A percentile compares a stretch with the other conserved stretches of the same genome.
Evolutionary conservation across 2,888 invertebrate genomes (phyloP).

Genomic region (Sisyra nigra): DNA sequence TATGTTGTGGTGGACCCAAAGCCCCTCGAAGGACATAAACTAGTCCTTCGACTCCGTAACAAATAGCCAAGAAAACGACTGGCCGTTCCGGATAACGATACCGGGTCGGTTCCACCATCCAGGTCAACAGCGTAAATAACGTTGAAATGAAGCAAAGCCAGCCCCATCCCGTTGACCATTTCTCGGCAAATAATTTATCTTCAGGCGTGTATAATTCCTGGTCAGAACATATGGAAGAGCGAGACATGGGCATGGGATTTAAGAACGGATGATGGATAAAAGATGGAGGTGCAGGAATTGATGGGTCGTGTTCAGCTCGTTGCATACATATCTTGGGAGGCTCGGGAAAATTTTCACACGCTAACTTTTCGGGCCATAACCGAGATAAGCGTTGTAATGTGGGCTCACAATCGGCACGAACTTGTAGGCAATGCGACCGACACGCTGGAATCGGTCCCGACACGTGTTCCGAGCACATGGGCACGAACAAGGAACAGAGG

Average conservation of each 20-base stretch:
- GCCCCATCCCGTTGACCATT: conserved; percentile 63
- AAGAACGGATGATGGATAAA: not conserved
- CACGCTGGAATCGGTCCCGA: conserved; percentile 75
- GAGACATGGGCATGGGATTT: not conserved
- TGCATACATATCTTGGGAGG: conserved; percentile 64
- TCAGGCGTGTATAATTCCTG: conserved; percentile 23
- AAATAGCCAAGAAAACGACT: conserved; percentile 75
- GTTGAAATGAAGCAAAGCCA: conserved; percentile 68
- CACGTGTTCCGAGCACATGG: conserved; percentile 79
- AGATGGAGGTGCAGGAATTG: conserved; percentile 10
- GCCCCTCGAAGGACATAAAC: conserved; percentile 56
- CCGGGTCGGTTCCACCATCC: conserved; percentile 73
- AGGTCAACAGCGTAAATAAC: conserved; percentile 68
- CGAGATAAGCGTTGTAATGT: conserved; percentile 44
- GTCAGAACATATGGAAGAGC: conserved; percentile 7
- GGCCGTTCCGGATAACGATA: conserved; percentile 90
- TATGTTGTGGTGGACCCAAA: conserved; percentile 23
- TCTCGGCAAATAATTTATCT: conserved; percentile 52
- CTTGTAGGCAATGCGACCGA: conserved; percentile 68
- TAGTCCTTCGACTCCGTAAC: conserved; percentile 66
- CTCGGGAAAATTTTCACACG: conserved; percentile 67
- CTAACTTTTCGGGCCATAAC: conserved; percentile 54
- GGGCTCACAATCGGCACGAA: conserved; percentile 52
- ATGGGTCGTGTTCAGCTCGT: conserved; percentile 22
- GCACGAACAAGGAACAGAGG: conserved; percentile 79